Evolutionary conservation across 1,140 invertebrate species (phyloP).

Genomic region (Drosophila ohnishii): DNA sequence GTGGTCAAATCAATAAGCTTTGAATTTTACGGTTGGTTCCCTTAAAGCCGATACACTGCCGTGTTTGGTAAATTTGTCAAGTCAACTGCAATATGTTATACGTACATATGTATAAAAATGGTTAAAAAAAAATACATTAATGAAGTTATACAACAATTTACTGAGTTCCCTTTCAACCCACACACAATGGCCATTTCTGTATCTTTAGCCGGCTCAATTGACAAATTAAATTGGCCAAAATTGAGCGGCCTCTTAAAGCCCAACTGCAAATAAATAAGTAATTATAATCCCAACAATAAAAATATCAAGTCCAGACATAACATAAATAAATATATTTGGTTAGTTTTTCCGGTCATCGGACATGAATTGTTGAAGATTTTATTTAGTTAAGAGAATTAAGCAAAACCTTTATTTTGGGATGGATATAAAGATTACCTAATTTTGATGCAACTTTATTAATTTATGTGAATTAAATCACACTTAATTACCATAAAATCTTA

Average conservation of each 20-base stretch:
- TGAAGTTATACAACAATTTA: conserved; percentile 15
- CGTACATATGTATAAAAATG: neutral
- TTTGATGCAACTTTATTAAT: no score
- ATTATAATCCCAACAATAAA: neutral
- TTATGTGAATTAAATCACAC: no score
- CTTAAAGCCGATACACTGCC: conserved; percentile 10
- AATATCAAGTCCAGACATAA: neutral
- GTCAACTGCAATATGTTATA: conserved; percentile 7
- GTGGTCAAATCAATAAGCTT: conserved; percentile 10
- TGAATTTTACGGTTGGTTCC: conserved; percentile 10
- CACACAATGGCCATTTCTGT: conserved; percentile 15
- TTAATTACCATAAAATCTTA: no score
- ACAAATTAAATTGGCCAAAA: conserved; percentile 6
- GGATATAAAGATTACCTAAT: no score
- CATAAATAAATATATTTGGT: neutral
- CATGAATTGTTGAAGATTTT: neutral
- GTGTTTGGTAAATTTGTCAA: conserved; percentile 22
- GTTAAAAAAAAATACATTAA: conserved; percentile 1
- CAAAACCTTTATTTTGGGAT: no score
- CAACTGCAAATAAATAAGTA: conserved; percentile 9
- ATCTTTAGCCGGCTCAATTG: conserved; percentile 23
- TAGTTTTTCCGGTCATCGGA: neutral
- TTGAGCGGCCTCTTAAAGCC: neutral
- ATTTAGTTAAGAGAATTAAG: neutral
- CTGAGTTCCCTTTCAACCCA: conserved; percentile 14